Evolutionary conservation across 2,888 invertebrate species (phyloP).

Genomic region (Conchocele bisecta): DNA sequence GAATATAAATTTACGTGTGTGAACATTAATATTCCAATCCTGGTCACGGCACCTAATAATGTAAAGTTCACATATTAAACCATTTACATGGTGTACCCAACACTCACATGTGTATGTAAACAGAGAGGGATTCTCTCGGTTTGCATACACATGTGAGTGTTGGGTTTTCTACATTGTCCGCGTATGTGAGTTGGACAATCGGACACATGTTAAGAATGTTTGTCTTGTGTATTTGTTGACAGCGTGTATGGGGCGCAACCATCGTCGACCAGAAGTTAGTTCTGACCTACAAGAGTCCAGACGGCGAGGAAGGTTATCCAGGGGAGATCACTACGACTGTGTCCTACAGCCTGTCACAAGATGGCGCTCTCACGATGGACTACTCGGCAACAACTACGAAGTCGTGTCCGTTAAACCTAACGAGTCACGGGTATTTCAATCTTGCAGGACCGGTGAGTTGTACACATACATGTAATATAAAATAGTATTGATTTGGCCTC

Average conservation of each 20-base stretch:
- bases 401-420: constrained; percentile 92
- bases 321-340: constrained; percentile 90
- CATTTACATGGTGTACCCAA: too few relatives aligned
- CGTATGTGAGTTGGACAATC: too few relatives aligned
- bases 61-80: too few relatives aligned
- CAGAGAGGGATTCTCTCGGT: too few relatives aligned
- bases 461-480: not conserved
- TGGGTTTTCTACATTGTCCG: too few relatives aligned
- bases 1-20: too few relatives aligned
- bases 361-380: constrained; percentile 89
- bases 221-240: constrained; percentile 31
- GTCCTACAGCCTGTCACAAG: constrained; percentile 88
- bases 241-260: constrained; percentile 89
- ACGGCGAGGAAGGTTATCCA: constrained; percentile 93
- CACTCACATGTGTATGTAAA: too few relatives aligned
- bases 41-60: too few relatives aligned
- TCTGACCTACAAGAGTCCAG: constrained; percentile 90
- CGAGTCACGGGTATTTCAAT: constrained; percentile 96
- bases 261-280: constrained; percentile 87
- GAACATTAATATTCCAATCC: too few relatives aligned
- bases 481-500: too few relatives aligned
- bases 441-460: constrained; percentile 90
- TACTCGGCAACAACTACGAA: constrained; percentile 90
- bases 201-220: too few relatives aligned
- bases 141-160: too few relatives aligned